Evolutionary conservation across 2,113 vertebrate species (phyloP), one percentile per base, ranked within the genome.

Genomic region (Leptobrachium leishanense): DNA sequence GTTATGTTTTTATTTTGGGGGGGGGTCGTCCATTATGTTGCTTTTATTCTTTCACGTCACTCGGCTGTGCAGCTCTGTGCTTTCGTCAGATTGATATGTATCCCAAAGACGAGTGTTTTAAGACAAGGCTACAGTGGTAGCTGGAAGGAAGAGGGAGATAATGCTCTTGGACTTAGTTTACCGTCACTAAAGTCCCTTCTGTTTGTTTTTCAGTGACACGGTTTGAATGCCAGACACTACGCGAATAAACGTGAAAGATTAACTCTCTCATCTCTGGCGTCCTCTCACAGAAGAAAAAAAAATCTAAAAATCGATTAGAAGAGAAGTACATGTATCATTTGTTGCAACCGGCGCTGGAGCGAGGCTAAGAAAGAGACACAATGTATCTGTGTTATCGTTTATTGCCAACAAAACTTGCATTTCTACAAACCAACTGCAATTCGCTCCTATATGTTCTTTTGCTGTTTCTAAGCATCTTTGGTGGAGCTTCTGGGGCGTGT

Each of bases 401-500:
- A 10, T 74, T 84, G 84, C 78, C 82, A 70, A 57, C 79, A 76
- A 79, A 0, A 41, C 79, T 82, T 69, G 78, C 84, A 81, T 68
- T 75, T 85, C 77, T 77, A 43, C 82, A 76, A 65, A 81, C 15
- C 57, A 88, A 66, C 83, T 86, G 69, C 86, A 90, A 75, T 86
- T 83, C 82, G 57, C 72, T 88, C 20, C 74, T 72, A n/a, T 89
- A 81, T 83, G 83, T 90, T 68, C 85, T 90, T 84, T 82, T 86
- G 68, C 90, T 88, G 66, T 88, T 74, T 3, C 5, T 84, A 77
- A 85, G 86, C 2, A 6, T 88, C 63, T 85, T 86, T 72, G 83
- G 85, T 10, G 85, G 77, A 54, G 82, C 86, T 82, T 87, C 79
- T 0, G 86, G 86, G 84, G 88, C 90, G 71, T 95, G 94, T 87